phyloP scores from a whole-genome alignment of 1,140 invertebrate species.

The Euschistus heros region DNA sequence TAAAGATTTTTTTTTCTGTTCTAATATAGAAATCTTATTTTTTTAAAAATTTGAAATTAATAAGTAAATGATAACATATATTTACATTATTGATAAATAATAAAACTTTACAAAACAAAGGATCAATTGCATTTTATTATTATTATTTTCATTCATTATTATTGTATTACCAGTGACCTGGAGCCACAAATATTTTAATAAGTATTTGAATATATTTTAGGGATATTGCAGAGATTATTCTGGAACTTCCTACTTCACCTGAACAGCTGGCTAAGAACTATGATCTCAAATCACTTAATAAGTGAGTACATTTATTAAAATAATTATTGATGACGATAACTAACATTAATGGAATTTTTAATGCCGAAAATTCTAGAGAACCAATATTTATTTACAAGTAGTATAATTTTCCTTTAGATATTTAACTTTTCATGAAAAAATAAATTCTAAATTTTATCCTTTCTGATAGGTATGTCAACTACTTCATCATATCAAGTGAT shows the following conservation, averaged over 20 bases:
- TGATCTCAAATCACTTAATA: constrained; percentile 50
- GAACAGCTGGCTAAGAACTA: constrained; percentile 57
- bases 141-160: too few species aligned
- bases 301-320: constrained; percentile 25
- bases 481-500: constrained; percentile 58
- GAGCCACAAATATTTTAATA: constrained; percentile 3
- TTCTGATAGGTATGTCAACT: constrained; percentile 42
- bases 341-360: background rate
- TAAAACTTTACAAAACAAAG: too few species aligned
- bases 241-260: constrained; percentile 48
- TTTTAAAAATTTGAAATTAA: too few species aligned
- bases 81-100: too few species aligned
- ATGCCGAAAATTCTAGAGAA: background rate
- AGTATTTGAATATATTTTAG: constrained; percentile 7
- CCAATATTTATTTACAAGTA: too few species aligned
- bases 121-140: too few species aligned
- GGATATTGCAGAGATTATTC: constrained; percentile 41
- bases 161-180: too few species aligned
- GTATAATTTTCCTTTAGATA: background rate
- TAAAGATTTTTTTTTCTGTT: too few species aligned
- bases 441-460: constrained; percentile 1
- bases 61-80: too few species aligned
- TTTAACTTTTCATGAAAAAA: background rate
- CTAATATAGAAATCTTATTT: too few species aligned
- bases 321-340: background rate